phyloP scores from a whole-genome alignment of 2,888 invertebrate species.

The Cynaeus angustus region DNA sequence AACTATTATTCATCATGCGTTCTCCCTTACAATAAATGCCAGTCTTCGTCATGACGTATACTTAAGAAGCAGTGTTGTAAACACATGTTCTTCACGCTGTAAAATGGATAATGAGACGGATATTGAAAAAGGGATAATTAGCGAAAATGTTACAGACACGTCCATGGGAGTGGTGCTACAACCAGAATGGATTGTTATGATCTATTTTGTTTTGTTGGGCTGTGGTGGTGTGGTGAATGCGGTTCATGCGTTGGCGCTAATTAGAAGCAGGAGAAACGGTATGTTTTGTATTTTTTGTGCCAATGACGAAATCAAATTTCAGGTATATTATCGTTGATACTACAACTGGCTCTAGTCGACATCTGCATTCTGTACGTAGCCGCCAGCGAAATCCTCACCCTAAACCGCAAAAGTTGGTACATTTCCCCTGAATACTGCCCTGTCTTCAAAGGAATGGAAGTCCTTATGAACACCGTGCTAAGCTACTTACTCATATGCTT shows the following conservation, averaged over 20 bases:
- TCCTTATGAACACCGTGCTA: constrained; percentile 75
- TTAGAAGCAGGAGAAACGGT: constrained; percentile 73
- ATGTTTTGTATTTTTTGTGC: constrained; percentile 54
- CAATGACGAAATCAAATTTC: too few relatives aligned
- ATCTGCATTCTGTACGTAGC: constrained; percentile 71
- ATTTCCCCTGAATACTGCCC: constrained; percentile 73
- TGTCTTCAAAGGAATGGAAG: constrained; percentile 74
- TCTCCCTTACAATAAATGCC: constrained; percentile 33
- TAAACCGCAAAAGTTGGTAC: constrained; percentile 73
- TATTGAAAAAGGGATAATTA: constrained; percentile 9
- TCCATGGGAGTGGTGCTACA: neutral
- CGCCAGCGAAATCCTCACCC: constrained; percentile 74
- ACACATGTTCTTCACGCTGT: neutral
- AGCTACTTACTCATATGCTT: constrained; percentile 75
- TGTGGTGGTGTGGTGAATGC: constrained; percentile 60
- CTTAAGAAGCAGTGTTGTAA: constrained; percentile 12
- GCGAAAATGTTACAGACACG: neutral
- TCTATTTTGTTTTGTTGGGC: constrained; percentile 60
- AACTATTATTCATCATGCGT: constrained; percentile 44
- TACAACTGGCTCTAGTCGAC: constrained; percentile 75
- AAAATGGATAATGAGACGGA: constrained; percentile 14
- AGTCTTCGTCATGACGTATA: constrained; percentile 40
- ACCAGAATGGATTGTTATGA: constrained; percentile 58
- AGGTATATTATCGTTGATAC: constrained; percentile 73
- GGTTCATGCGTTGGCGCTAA: constrained; percentile 66